Percentiles rank a stretch among this genome's conserved stretches.
These are phyloP conservation scores for Taenaris catops DNA, from an alignment of 2,888 invertebrate species.

Conservation along the genomic window DNA sequence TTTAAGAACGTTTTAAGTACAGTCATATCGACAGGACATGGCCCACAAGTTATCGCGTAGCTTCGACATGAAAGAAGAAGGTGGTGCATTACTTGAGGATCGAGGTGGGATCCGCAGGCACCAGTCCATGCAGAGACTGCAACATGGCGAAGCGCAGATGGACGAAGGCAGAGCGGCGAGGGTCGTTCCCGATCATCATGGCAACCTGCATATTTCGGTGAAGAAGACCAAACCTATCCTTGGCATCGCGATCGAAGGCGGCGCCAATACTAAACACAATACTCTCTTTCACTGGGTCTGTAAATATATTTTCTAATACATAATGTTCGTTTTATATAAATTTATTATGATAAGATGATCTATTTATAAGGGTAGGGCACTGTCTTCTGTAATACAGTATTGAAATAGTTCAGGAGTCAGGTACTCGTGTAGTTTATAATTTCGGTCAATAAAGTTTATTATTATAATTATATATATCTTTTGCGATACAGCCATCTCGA, in stretches of 20 bases:
- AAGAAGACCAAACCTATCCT: slow-evolving; percentile 96
- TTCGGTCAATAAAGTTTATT: no score
- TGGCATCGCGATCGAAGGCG: slow-evolving; percentile 98
- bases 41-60: slow-evolving; percentile 92
- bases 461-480: no score
- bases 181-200: slow-evolving; percentile 91
- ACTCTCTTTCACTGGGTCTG: no score
- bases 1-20: slow-evolving; percentile 25
- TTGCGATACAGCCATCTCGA: no score
- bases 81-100: slow-evolving; percentile 84
- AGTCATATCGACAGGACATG: slow-evolving; percentile 82
- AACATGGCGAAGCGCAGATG: slow-evolving; percentile 74
- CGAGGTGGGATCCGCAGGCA: slow-evolving; percentile 84
- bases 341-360: no score
- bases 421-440: no score
- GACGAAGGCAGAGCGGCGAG: slow-evolving; percentile 78
- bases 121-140: slow-evolving; percentile 89
- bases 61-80: slow-evolving; percentile 94
- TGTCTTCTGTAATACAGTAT: no score
- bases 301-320: no score
- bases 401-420: no score
- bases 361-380: no score
- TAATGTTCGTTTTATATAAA: no score
- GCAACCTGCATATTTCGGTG: slow-evolving; percentile 92
- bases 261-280: slow-evolving; percentile 97